Percentiles rank a stretch among this genome's conserved stretches.
phyloP scores from a whole-genome alignment of 2,113 vertebrate species.

The Crotalus tigris region DNA sequence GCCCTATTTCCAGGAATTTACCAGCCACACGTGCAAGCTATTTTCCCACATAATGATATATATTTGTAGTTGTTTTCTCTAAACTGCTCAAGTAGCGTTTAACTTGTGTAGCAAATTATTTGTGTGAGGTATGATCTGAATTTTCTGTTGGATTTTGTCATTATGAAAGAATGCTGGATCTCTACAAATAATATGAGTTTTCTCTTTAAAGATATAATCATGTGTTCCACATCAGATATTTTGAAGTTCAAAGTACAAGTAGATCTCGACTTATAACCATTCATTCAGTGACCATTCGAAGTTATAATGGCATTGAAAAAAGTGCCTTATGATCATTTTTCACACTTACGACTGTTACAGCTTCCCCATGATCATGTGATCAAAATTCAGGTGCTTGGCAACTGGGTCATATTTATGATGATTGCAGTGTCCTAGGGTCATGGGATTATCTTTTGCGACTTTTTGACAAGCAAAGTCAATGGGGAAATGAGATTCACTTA shows the following conservation, averaged over 20 bases:
- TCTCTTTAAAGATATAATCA: background rate
- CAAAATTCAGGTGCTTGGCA: too few relatives aligned
- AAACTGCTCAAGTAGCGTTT: background rate
- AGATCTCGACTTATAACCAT: too few relatives aligned
- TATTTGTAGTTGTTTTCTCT: background rate
- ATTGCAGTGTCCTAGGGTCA: too few relatives aligned
- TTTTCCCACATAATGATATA: background rate
- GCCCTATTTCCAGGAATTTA: background rate
- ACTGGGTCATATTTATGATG: too few relatives aligned
- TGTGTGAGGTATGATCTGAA: background rate
- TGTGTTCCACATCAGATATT: constrained; percentile 1
- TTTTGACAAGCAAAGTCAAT: too few relatives aligned
- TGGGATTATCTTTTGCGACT: too few relatives aligned
- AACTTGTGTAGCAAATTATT: background rate
- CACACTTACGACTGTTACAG: too few relatives aligned
- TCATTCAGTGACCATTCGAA: too few relatives aligned
- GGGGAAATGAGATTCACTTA: too few relatives aligned
- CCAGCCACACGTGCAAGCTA: background rate
- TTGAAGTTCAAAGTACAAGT: background rate
- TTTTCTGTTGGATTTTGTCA: background rate
- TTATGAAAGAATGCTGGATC: background rate
- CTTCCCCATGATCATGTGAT: too few relatives aligned
- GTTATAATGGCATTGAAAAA: too few relatives aligned
- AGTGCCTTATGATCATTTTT: too few relatives aligned
- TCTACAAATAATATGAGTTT: background rate